These are phyloP conservation scores for Drosophila simulans DNA, from an alignment of 1,140 invertebrate species.

Conservation along the genomic window DNA sequence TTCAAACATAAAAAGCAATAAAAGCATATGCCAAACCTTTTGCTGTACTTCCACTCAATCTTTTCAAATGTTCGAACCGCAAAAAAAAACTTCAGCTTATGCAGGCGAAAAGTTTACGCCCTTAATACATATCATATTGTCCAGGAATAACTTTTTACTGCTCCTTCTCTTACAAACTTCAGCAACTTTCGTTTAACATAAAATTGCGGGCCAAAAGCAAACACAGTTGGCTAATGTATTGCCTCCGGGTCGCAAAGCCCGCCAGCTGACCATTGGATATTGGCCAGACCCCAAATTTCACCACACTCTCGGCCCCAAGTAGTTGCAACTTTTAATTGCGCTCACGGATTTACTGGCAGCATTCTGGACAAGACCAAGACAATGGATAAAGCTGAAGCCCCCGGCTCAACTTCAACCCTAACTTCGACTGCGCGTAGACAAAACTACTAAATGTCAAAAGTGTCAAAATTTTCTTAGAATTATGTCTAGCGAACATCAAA, in stretches of 20 bases:
- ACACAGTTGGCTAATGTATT: constrained; percentile 45
- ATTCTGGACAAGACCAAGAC: constrained; percentile 59
- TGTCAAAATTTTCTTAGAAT: constrained; percentile 81
- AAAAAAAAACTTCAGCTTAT: constrained; percentile 31
- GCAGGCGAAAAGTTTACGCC: constrained; percentile 31
- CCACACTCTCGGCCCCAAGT: constrained; percentile 9
- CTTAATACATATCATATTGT: constrained; percentile 44
- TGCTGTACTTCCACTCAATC: background rate
- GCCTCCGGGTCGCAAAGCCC: constrained; percentile 16
- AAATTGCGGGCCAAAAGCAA: constrained; percentile 40
- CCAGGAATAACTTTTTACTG: constrained; percentile 23
- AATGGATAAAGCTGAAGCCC: constrained; percentile 43
- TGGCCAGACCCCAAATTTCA: background rate
- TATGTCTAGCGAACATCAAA: constrained; percentile 81
- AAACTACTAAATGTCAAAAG: constrained; percentile 84
- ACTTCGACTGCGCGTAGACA: constrained; percentile 61
- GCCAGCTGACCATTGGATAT: constrained; percentile 34
- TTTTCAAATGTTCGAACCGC: constrained; percentile 29
- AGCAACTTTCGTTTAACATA: constrained; percentile 35
- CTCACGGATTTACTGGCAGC: constrained; percentile 56
- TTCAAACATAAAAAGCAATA: constrained; percentile 11
- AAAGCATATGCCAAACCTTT: constrained; percentile 5
- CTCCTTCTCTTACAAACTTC: constrained; percentile 15
- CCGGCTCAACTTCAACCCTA: constrained; percentile 15
- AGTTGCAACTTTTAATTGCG: constrained; percentile 74